Percentiles rank a stretch among this genome's conserved stretches.
phyloP scores from a whole-genome alignment of 1,140 invertebrate genomes.

The Bombus waltoni region DNA sequence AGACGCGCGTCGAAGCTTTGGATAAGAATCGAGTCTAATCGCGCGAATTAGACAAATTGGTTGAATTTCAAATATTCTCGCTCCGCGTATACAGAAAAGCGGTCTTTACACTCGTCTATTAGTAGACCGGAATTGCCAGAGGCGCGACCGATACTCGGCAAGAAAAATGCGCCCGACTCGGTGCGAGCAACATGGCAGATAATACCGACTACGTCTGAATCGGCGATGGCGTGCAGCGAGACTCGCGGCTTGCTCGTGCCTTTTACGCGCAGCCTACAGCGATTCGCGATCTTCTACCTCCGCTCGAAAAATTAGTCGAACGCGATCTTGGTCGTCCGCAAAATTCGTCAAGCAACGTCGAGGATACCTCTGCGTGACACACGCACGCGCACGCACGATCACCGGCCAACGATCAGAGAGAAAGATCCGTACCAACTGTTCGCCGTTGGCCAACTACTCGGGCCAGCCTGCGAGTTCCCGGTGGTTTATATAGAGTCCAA shows the following conservation, averaged over 20 bases:
- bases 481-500: constrained; percentile 80
- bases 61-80: too few relatives aligned
- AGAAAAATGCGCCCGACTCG: not conserved
- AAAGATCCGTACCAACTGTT: constrained; percentile 59
- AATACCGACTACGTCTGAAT: not conserved
- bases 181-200: not conserved
- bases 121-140: constrained; percentile 44
- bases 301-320: not conserved
- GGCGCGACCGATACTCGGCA: not conserved
- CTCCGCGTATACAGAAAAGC: constrained; percentile 18
- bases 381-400: constrained; percentile 12
- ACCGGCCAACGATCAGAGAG: constrained; percentile 23
- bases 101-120: constrained; percentile 38
- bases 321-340: not conserved
- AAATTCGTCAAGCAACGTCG: not conserved
- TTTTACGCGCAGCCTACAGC: not conserved
- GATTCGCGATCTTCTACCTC: not conserved
- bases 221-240: too few relatives aligned
- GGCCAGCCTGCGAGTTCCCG: constrained; percentile 62
- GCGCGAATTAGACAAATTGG: too few relatives aligned
- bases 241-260: not conserved
- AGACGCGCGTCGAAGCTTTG: not conserved
- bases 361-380: not conserved
- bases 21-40: not conserved
- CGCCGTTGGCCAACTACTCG: constrained; percentile 72